Evolutionary conservation across 2,113 vertebrate species (phyloP).

Genomic region (Neogale vison): DNA sequence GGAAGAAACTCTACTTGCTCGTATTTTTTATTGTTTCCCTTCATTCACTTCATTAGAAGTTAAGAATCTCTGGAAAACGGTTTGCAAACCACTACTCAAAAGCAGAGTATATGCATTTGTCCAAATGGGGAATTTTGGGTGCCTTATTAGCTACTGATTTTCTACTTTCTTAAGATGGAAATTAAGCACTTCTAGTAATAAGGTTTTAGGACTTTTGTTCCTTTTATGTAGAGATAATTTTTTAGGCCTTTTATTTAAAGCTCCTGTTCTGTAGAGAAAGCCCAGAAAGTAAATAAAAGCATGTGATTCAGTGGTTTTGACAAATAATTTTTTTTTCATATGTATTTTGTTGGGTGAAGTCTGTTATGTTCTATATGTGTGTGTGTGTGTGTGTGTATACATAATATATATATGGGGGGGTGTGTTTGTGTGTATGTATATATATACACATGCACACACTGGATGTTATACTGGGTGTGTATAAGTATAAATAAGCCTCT

Average conservation of each 20-base stretch:
- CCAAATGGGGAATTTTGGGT: not conserved
- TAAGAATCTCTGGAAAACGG: not conserved
- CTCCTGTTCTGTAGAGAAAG: slow-evolving; percentile 5
- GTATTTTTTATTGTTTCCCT: not conserved
- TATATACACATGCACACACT: not conserved
- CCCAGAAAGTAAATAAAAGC: slow-evolving; percentile 1
- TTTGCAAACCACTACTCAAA: not conserved
- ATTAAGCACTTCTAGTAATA: not conserved
- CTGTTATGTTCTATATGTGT: not conserved
- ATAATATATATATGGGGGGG: too few relatives aligned
- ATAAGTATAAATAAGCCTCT: not conserved
- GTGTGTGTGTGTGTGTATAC: not conserved
- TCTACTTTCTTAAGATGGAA: not conserved
- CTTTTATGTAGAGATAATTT: not conserved
- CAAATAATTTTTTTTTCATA: slow-evolving; percentile 14
- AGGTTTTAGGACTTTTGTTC: slow-evolving; percentile 24
- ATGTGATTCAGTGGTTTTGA: slow-evolving; percentile 41
- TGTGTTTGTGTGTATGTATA: not conserved
- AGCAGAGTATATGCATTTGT: not conserved
- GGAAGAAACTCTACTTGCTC: not conserved
- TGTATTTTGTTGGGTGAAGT: not conserved
- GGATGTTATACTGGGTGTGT: not conserved
- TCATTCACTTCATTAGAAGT: slow-evolving; percentile 15
- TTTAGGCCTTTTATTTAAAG: not conserved
- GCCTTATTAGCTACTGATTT: slow-evolving; percentile 4